Evolutionary conservation across 2,113 vertebrate genomes (phyloP).

Genomic region (Leuciscus idus): DNA sequence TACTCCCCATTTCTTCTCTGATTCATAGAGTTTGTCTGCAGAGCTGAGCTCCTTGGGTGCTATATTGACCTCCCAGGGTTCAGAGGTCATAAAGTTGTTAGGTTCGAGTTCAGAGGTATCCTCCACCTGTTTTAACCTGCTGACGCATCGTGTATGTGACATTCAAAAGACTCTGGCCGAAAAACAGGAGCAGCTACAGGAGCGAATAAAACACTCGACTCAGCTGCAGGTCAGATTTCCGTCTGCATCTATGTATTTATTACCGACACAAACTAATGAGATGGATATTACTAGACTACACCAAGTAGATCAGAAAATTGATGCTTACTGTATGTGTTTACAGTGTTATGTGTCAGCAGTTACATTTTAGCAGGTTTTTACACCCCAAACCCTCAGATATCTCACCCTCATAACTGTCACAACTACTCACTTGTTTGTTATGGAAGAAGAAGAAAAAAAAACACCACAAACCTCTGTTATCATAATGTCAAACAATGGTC

Average conservation of each 20-base stretch:
- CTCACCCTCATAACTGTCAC: constrained; percentile 16
- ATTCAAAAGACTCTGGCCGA: constrained; percentile 68
- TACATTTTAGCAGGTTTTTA: not conserved
- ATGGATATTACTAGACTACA: not conserved
- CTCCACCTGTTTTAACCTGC: constrained; percentile 74
- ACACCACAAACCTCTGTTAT: not conserved
- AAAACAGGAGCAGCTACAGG: constrained; percentile 76
- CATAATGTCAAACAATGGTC: not conserved
- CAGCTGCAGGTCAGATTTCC: constrained; percentile 74
- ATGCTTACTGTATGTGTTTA: not conserved
- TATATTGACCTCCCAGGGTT: constrained; percentile 78
- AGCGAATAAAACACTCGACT: constrained; percentile 72
- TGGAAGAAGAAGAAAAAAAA: not conserved
- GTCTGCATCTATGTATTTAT: not conserved
- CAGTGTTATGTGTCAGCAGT: constrained; percentile 9
- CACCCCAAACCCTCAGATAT: not conserved
- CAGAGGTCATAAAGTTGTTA: constrained; percentile 71
- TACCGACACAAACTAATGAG: not conserved
- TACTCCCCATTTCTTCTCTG: not conserved
- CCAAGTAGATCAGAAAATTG: not conserved
- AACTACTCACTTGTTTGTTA: not conserved
- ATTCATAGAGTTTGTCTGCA: constrained; percentile 78
- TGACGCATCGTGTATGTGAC: constrained; percentile 72
- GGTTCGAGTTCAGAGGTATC: constrained; percentile 60
- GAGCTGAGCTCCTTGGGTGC: constrained; percentile 75